phyloP scores from a whole-genome alignment of 2,113 vertebrate genomes.

The Cyanistes caeruleus region DNA sequence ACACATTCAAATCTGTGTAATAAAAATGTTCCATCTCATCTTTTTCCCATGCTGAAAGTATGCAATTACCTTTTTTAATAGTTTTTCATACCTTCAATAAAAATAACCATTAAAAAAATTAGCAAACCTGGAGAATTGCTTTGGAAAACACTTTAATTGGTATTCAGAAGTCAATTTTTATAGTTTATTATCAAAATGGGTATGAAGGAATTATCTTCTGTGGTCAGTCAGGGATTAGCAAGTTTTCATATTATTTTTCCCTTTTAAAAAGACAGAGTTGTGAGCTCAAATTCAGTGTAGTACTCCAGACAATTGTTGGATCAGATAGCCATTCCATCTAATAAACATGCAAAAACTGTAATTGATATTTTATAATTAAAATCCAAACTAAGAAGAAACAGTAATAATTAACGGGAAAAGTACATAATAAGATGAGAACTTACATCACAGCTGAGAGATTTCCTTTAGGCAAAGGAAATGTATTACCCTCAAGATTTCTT shows the following conservation, averaged over 20 bases:
- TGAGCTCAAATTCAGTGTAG: not conserved
- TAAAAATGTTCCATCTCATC: not conserved
- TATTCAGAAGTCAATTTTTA: constrained; percentile 42
- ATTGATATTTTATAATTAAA: constrained; percentile 48
- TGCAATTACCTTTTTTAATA: constrained; percentile 22
- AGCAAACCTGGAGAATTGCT: not conserved
- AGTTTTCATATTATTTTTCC: not conserved
- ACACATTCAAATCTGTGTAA: not conserved
- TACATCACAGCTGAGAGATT: not conserved
- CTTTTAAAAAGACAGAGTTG: not conserved
- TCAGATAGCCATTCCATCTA: not conserved
- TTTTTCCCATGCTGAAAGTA: constrained; percentile 8
- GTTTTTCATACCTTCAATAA: constrained; percentile 39
- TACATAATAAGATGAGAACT: constrained; percentile 21
- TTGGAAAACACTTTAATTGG: constrained; percentile 45
- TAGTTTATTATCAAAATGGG: constrained; percentile 36
- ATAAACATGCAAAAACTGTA: constrained; percentile 9
- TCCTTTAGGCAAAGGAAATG: constrained; percentile 3
- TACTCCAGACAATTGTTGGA: not conserved
- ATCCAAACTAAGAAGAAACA: constrained; percentile 20
- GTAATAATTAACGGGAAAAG: constrained; percentile 15
- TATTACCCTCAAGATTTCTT: constrained; percentile 10
- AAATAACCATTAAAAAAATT: constrained; percentile 18
- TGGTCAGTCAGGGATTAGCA: not conserved
- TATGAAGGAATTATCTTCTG: not conserved